These are phyloP conservation scores for Pavo muticus DNA, from an alignment of 2,113 vertebrate species.

Conservation along the genomic window DNA sequence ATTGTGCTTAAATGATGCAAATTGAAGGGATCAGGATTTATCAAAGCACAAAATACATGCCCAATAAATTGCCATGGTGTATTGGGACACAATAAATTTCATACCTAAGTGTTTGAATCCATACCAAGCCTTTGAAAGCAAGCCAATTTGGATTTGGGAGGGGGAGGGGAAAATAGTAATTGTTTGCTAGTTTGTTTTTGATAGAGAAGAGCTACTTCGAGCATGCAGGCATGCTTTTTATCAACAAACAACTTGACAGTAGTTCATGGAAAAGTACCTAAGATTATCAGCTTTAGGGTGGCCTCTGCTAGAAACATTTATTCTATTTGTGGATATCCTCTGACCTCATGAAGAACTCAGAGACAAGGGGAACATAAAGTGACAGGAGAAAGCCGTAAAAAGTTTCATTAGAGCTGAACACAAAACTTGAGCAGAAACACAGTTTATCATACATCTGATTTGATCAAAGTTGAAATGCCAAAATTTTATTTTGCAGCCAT, in stretches of 20 bases:
- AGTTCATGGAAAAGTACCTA: not conserved
- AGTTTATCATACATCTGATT: not conserved
- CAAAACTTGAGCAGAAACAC: not conserved
- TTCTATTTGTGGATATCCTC: not conserved
- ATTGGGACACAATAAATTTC: not conserved
- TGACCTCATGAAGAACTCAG: not conserved
- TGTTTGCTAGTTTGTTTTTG: not conserved
- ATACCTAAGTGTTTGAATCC: not conserved
- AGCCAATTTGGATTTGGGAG: not conserved
- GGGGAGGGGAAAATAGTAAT: not conserved
- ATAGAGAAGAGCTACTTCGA: not conserved
- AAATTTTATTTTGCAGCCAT: not conserved
- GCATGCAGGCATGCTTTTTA: not conserved
- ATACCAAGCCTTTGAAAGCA: not conserved
- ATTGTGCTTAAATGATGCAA: slow-evolving; percentile 9
- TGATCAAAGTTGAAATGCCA: not conserved
- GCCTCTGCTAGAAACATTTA: not conserved
- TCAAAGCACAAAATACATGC: not conserved
- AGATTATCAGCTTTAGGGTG: not conserved
- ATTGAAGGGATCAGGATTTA: not conserved
- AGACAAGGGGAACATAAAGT: not conserved
- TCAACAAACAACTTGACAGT: not conserved
- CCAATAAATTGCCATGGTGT: not conserved
- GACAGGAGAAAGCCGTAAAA: not conserved
- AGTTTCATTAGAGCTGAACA: not conserved